These are phyloP conservation scores for Gnathonemus longibarbis DNA, from an alignment of 2,113 vertebrate species.

Conservation along the genomic window DNA sequence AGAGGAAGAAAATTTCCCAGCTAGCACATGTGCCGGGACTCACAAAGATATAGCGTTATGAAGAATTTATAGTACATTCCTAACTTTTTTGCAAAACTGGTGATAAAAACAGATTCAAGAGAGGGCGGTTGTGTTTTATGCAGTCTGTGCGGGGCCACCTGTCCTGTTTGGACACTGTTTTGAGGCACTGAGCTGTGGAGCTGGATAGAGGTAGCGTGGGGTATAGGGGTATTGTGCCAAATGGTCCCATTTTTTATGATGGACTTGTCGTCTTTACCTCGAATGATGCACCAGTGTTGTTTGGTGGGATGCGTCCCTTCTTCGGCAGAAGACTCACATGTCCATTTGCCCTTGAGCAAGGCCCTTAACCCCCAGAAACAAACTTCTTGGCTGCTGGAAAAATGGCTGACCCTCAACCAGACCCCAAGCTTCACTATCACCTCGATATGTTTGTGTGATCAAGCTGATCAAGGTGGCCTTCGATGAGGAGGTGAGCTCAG, in stretches of 20 bases:
- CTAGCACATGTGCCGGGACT: slow-evolving; percentile 45
- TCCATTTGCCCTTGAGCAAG: not conserved
- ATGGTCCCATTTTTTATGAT: not conserved
- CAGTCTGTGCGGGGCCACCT: not conserved
- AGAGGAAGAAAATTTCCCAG: slow-evolving; percentile 16
- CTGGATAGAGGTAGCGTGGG: not conserved
- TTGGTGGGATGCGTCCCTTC: not conserved
- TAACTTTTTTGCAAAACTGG: slow-evolving; percentile 39
- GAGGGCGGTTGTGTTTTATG: slow-evolving; percentile 27
- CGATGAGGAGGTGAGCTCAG: slow-evolving; percentile 92
- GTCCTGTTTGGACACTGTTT: slow-evolving; percentile 26
- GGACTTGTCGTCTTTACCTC: not conserved
- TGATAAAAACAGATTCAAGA: slow-evolving; percentile 35
- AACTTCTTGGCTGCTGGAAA: not conserved
- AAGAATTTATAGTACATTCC: slow-evolving; percentile 52
- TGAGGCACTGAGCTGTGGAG: slow-evolving; percentile 8
- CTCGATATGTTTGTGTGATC: not conserved
- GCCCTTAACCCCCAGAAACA: not conserved
- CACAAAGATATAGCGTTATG: slow-evolving; percentile 32
- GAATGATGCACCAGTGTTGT: not conserved
- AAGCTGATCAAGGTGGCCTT: slow-evolving; percentile 96
- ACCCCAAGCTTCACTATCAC: not conserved
- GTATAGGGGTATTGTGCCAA: not conserved
- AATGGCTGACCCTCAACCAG: not conserved
- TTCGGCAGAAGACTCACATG: not conserved